Evolutionary conservation across 1,140 invertebrate genomes (phyloP), one percentile per base, ranked within the genome.

Genomic region (Ceratina australensis): DNA sequence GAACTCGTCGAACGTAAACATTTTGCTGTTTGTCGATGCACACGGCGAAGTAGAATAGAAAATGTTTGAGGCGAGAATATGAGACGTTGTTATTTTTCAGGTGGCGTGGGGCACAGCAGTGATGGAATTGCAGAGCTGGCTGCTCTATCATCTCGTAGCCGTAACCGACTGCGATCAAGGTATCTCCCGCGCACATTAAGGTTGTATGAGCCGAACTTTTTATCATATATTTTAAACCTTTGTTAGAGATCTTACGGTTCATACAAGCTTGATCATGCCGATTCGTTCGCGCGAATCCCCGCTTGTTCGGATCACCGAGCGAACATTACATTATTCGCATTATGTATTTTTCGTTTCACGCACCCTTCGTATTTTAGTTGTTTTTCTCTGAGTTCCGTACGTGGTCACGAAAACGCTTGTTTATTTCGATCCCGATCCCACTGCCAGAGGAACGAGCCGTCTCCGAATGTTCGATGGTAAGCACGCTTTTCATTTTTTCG

Each of bases 71-170:
- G 18, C 16, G n/a, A n/a, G n/a, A n/a, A n/a, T n/a, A n/a, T n/a
- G n/a, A n/a, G n/a, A n/a, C n/a, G n/a, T 10, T 3, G 3, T 57
- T n/a, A 52, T 82, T 68, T 89, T 87, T 72, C 71, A 92, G 91
- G 90, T 92, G 91, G 91, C 91, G 91, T 92, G 91, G 91, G 90
- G 91, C n/a, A 91, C 87, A 24, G 90, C 91, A 80, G 89, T 92
- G 71, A 92, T 92, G 91, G 91, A 92, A 86, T 87, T 92, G 67
- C 91, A 92, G 79, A 92, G 91, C 79, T 92, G 91, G 91, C 81
- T 92, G 66, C 90, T 92, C 75, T 92, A 92, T 86, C 91, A 92
- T 80, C 89, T 92, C 67, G 91, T 92, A 73, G 90, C 91, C 80
- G 90, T 91, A 77, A 91, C 90, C 73, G 91, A 92, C 87, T 92